phyloP scores from a whole-genome alignment of 2,797 vertebrate species.

The Pelodytes ibericus region DNA sequence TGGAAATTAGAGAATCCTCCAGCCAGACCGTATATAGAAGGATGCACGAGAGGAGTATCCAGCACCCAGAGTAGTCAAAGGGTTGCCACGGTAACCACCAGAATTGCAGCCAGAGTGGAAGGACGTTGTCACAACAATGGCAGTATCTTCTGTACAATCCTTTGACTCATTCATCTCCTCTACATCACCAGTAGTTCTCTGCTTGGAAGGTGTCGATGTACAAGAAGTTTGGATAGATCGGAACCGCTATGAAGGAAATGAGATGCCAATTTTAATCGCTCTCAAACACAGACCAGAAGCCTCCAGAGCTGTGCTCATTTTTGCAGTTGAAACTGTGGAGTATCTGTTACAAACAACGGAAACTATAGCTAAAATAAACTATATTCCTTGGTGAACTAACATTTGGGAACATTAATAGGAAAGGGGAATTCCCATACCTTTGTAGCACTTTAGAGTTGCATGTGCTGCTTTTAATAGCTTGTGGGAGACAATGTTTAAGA shows the following conservation, averaged over 20 bases:
- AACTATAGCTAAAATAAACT: too few relatives aligned
- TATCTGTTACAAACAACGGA: background rate
- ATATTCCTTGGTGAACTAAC: too few relatives aligned
- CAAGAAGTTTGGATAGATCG: too few relatives aligned
- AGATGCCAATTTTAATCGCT: background rate
- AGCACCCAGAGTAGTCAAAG: slow-evolving; percentile 72
- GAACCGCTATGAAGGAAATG: background rate
- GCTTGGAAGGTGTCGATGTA: too few relatives aligned
- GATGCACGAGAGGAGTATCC: slow-evolving; percentile 69
- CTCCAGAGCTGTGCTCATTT: background rate
- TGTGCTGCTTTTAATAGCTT: too few relatives aligned
- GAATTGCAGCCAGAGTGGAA: slow-evolving; percentile 84
- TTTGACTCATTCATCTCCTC: slow-evolving; percentile 67
- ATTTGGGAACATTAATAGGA: too few relatives aligned
- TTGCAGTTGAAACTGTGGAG: background rate
- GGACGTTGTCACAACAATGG: slow-evolving; percentile 82
- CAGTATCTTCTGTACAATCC: slow-evolving; percentile 85
- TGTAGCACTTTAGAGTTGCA: too few relatives aligned
- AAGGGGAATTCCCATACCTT: too few relatives aligned
- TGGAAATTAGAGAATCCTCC: slow-evolving; percentile 86
- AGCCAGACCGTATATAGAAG: slow-evolving; percentile 79
- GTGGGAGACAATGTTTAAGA: too few relatives aligned
- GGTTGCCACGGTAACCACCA: slow-evolving; percentile 79
- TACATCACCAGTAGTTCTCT: too few relatives aligned
- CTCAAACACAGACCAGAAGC: background rate